Evolutionary conservation across 30 jellyfish, hydroid and myxozoan species (phyloP).

Genomic region (Pelagia noctiluca): DNA sequence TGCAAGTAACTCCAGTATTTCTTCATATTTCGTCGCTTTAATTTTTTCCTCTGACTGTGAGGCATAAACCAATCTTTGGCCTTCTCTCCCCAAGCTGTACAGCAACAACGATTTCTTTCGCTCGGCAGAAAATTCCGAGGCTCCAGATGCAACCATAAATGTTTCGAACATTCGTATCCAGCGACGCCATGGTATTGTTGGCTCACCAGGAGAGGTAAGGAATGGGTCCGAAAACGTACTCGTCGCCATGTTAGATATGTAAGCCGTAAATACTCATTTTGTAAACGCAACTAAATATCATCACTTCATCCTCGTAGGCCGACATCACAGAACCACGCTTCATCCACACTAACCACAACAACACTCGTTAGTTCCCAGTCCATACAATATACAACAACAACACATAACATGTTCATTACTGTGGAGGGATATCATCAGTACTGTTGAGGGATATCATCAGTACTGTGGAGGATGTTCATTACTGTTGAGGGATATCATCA

Average conservation of each 20-base stretch:
- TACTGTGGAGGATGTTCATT: not conserved
- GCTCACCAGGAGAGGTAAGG: constrained; percentile 38
- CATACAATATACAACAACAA: no score
- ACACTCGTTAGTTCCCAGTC: no score
- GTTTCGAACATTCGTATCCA: constrained; percentile 40
- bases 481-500: not conserved
- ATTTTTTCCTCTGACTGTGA: constrained; percentile 17
- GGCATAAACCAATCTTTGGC: constrained; percentile 37
- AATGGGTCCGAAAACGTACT: constrained; percentile 35
- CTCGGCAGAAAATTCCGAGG: constrained; percentile 32
- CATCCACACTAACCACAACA: no score
- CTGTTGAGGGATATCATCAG: not conserved
- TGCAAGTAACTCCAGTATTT: constrained; percentile 28
- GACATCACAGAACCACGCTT: no score
- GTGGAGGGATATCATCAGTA: not conserved
- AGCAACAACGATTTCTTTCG: constrained; percentile 33
- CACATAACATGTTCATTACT: not conserved
- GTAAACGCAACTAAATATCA: not conserved
- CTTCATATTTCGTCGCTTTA: constrained; percentile 32
- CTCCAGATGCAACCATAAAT: constrained; percentile 40
- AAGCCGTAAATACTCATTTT: constrained; percentile 12
- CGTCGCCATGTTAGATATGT: constrained; percentile 33
- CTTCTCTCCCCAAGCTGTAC: constrained; percentile 43
- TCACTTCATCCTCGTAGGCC: no score
- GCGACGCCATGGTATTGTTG: no score